Evolutionary conservation across 2,113 vertebrate genomes (phyloP).

Genomic region (Silurus meridionalis): DNA sequence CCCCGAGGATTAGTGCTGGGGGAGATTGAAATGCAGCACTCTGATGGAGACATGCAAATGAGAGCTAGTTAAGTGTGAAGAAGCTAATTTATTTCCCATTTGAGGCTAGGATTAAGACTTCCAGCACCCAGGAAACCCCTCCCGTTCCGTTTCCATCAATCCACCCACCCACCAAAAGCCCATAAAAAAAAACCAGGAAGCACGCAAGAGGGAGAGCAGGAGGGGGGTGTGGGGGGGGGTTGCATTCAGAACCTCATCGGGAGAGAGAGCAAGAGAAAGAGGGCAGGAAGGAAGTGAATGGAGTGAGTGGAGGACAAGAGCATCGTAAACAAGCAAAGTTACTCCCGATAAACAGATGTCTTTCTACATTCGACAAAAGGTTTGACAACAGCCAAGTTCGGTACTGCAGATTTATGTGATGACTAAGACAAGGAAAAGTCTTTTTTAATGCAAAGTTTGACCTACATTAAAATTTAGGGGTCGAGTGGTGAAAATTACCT

Average conservation of each 20-base stretch:
- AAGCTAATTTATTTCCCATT: conserved; percentile 87
- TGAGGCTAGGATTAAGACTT: conserved; percentile 80
- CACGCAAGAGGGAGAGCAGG: conserved; percentile 5
- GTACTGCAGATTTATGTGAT: conserved; percentile 41
- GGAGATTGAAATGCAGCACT: conserved; percentile 68
- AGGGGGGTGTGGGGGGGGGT: conserved; percentile 1
- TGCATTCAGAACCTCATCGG: conserved; percentile 54
- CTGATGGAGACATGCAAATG: conserved; percentile 77
- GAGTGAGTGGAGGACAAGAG: conserved; percentile 41
- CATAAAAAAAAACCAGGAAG: conserved; percentile 52
- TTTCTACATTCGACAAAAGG: conserved; percentile 7
- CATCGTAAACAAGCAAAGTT: conserved; percentile 27
- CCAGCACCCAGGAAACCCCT: conserved; percentile 62
- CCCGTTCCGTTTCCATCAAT: not conserved
- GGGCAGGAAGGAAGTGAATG: conserved; percentile 9
- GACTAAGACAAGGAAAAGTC: conserved; percentile 29
- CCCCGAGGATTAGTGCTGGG: conserved; percentile 74
- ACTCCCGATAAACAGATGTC: conserved; percentile 40
- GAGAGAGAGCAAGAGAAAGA: conserved; percentile 45
- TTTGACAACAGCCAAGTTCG: conserved; percentile 11
- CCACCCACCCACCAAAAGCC: conserved; percentile 52
- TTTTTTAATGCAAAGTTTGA: conserved; percentile 47
- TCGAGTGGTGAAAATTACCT: conserved; percentile 32
- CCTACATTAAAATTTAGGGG: conserved; percentile 46
- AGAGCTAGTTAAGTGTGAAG: conserved; percentile 87